Percentiles rank a stretch among this genome's conserved stretches.
phyloP scores from a whole-genome alignment of 2,888 invertebrate genomes.

The Ecliptopera silaceata region DNA sequence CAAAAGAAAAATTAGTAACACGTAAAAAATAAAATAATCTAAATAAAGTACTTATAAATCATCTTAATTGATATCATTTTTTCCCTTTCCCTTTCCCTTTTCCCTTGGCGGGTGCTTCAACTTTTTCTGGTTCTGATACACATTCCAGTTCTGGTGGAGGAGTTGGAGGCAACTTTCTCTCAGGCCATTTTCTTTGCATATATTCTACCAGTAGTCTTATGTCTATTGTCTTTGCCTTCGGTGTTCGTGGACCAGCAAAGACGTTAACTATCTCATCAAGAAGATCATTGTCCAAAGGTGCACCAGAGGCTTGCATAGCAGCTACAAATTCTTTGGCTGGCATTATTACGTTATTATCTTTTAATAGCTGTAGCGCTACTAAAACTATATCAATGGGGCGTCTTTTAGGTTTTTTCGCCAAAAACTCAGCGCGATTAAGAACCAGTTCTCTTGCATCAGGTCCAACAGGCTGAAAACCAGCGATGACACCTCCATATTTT shows the following conservation, averaged over 20 bases:
- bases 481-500: conserved; percentile 51
- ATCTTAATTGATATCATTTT: conserved; percentile 9
- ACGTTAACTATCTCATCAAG: conserved; percentile 48
- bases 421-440: conserved; percentile 55
- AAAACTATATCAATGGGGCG: conserved; percentile 53
- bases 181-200: conserved; percentile 63
- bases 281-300: conserved; percentile 49
- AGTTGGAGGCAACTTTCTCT: conserved; percentile 55
- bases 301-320: conserved; percentile 38
- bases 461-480: conserved; percentile 36
- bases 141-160: conserved; percentile 49
- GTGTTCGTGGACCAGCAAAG: conserved; percentile 49
- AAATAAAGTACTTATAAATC: background rate
- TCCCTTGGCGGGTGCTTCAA: background rate
- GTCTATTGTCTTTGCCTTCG: conserved; percentile 53
- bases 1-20: conserved; percentile 3
- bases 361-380: conserved; percentile 48
- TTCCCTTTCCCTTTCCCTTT: conserved; percentile 21
- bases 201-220: conserved; percentile 52
- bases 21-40: conserved; percentile 12
- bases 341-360: conserved; percentile 46
- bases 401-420: conserved; percentile 51
- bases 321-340: conserved; percentile 44
- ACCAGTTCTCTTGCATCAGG: conserved; percentile 55
- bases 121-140: background rate